Conservation (phyloP, 2,113 vertebrate species). For the Sander vitreus region DNA sequence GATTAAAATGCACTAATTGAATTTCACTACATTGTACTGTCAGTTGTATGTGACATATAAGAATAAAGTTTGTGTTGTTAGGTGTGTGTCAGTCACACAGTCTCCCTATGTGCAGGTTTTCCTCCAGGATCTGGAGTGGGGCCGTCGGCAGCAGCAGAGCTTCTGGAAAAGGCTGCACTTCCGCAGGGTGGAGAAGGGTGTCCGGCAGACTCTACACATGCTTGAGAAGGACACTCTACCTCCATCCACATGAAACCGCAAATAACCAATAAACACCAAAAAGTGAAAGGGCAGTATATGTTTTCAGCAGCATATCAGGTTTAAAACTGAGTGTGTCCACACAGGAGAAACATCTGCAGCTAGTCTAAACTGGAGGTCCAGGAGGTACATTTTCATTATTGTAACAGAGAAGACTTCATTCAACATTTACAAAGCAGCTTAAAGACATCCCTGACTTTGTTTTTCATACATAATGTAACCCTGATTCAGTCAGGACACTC, state of each 20-base stretch:
- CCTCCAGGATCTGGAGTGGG: constrained; percentile 92
- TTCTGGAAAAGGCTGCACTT: constrained; percentile 93
- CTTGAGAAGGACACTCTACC: constrained; percentile 68
- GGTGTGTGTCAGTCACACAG: neutral
- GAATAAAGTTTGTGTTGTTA: neutral
- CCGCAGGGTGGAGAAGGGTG: constrained; percentile 87
- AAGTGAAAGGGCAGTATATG: neutral
- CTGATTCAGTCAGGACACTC: no score
- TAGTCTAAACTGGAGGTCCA: neutral
- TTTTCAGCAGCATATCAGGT: no score
- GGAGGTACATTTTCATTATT: neutral
- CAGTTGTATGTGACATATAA: no score
- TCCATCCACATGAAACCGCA: neutral
- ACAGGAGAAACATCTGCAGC: neutral
- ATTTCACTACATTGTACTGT: no score
- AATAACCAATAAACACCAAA: neutral
- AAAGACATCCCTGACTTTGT: no score
- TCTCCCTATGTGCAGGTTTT: constrained; percentile 77
- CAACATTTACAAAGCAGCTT: no score
- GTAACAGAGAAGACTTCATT: no score
- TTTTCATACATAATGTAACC: no score
- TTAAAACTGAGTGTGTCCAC: neutral
- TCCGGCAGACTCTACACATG: constrained; percentile 85
- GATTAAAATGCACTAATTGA: no score
- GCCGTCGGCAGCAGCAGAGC: constrained; percentile 87